phyloP scores from a whole-genome alignment of 2,888 invertebrate genomes.

The Heliothis peltigera region DNA sequence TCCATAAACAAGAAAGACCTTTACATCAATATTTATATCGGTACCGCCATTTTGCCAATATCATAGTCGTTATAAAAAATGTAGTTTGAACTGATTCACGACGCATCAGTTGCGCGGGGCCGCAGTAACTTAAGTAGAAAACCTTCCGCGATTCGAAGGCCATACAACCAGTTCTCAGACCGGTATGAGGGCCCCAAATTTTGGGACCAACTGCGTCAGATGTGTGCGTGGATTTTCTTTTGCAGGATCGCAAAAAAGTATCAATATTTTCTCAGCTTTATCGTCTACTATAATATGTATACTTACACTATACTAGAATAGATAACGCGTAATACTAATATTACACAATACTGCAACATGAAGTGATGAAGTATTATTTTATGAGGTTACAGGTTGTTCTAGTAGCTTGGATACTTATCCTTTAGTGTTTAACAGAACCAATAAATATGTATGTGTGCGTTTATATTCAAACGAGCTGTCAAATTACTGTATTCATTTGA shows the following conservation, averaged over 20 bases:
- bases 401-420: not conserved
- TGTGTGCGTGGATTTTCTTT: conserved; percentile 39
- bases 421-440: not conserved
- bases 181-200: conserved; percentile 69
- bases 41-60: conserved; percentile 42
- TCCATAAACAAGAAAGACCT: conserved; percentile 8
- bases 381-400: not conserved
- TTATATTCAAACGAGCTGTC: not conserved
- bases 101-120: conserved; percentile 70
- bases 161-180: conserved; percentile 81
- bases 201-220: conserved; percentile 36
- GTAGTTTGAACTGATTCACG: conserved; percentile 43
- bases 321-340: no score
- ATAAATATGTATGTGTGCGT: not conserved
- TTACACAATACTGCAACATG: no score
- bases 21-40: conserved; percentile 37
- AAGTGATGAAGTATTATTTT: not conserved
- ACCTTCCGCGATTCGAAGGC: conserved; percentile 83
- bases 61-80: conserved; percentile 46
- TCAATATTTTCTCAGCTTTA: not conserved
- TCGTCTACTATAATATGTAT: no score
- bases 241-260: conserved; percentile 35
- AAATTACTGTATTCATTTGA: not conserved
- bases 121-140: conserved; percentile 72
- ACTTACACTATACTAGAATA: no score